A percentile compares a stretch with the other conserved stretches of the same genome.
These are phyloP conservation scores for Harpagifer antarcticus DNA, from an alignment of 2,797 vertebrate genomes.

Conservation along the genomic window DNA sequence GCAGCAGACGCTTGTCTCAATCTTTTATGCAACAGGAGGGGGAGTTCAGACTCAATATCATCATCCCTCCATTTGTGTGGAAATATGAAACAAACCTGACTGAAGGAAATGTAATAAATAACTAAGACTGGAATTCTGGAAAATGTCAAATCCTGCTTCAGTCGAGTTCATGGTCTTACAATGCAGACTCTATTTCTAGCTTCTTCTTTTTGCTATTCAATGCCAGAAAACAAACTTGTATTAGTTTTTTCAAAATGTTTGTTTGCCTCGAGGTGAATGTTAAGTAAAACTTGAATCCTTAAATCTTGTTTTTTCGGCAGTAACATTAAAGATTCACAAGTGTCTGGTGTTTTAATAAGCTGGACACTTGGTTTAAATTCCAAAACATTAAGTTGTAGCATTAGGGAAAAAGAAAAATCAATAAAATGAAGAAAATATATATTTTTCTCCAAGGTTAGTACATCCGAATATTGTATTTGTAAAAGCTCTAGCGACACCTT, in stretches of 20 bases:
- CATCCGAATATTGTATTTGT: conserved; percentile 1
- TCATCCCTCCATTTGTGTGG: conserved; percentile 10
- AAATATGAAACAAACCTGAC: conserved; percentile 15
- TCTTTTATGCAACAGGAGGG: conserved; percentile 68
- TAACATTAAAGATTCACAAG: background rate
- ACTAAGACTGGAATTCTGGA: conserved; percentile 25
- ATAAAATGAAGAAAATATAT: no score
- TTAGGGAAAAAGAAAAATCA: no score
- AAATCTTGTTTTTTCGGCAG: background rate
- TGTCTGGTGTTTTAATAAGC: background rate
- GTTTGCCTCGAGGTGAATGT: background rate
- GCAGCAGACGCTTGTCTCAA: conserved; percentile 55
- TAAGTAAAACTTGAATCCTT: background rate
- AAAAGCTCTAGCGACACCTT: conserved; percentile 9
- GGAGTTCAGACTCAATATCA: conserved; percentile 29
- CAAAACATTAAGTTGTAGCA: no score
- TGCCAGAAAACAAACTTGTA: background rate
- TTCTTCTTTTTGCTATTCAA: conserved; percentile 22
- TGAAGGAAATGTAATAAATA: conserved; percentile 28
- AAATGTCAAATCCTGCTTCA: conserved; percentile 46
- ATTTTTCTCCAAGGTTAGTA: background rate
- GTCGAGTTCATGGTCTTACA: conserved; percentile 55
- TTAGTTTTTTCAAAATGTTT: conserved; percentile 1
- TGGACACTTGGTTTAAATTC: background rate
- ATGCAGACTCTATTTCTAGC: conserved; percentile 54